A percentile compares a stretch with the other conserved stretches of the same genome.
Evolutionary conservation across 2,888 invertebrate species (phyloP).

Genomic region (Coenonympha glycerion): DNA sequence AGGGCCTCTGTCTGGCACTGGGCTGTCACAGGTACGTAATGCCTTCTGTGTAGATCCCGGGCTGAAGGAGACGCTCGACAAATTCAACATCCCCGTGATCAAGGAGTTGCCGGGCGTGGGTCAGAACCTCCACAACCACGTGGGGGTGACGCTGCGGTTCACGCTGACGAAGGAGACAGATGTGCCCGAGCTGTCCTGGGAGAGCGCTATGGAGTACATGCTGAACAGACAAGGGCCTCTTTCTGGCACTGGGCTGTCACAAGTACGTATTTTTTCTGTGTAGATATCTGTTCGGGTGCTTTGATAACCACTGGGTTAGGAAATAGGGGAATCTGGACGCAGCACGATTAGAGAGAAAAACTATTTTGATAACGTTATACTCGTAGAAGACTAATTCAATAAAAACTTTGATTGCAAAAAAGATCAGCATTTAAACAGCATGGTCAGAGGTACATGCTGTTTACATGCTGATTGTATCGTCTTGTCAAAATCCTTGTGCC

Average conservation of each 20-base stretch:
- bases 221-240: slow-evolving; percentile 77
- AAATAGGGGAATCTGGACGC: too few species aligned
- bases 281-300: too few species aligned
- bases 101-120: slow-evolving; percentile 81
- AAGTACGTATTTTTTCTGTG: slow-evolving; percentile 51
- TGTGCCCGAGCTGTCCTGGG: slow-evolving; percentile 77
- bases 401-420: too few species aligned
- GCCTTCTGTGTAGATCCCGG: not conserved
- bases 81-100: slow-evolving; percentile 76
- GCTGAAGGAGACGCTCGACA: slow-evolving; percentile 73
- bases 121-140: slow-evolving; percentile 81
- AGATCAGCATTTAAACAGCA: too few species aligned
- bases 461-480: too few species aligned
- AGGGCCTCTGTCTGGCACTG: slow-evolving; percentile 80
- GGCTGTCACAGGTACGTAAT: slow-evolving; percentile 77
- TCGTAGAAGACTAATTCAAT: too few species aligned
- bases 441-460: too few species aligned
- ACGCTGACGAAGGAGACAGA: slow-evolving; percentile 68
- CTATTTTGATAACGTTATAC: too few species aligned
- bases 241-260: slow-evolving; percentile 79
- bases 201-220: slow-evolving; percentile 77
- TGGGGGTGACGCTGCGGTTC: slow-evolving; percentile 77
- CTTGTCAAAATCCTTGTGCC: too few species aligned
- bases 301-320: too few species aligned
- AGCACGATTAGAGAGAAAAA: too few species aligned